Base-by-base conservation (phyloP, 2,113 vertebrate species). In the Leucopsar rothschildi region DNA sequence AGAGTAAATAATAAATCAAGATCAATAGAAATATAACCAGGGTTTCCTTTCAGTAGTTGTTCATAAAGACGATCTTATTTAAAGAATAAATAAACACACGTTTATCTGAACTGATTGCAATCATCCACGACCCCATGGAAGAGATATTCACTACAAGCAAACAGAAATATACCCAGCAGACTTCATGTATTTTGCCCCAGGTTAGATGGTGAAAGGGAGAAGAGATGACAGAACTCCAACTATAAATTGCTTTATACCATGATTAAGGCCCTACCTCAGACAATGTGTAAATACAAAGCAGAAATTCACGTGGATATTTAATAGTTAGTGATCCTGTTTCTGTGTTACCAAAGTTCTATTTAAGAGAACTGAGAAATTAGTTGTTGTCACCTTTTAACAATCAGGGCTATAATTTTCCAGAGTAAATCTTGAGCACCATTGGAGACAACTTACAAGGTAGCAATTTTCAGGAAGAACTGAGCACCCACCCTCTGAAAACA, bases 1-100 rank as follows among this genome's bases (percentile, higher is more conserved):
- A 75, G 28, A 81, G 50, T 86, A 90, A 96, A 91, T 87, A 87
- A 82, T 45, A 73, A 90, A 83, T 52, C 53, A 71, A 75, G 69
- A 88, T 91, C 78, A 59, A 82, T 3, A 66, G 50, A 77, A 78
- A 59, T 11, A 61, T 11, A 55, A 45, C 29, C 22, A 10, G 6
- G 6, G 8, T 29, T 93, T 92, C 90, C 73, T 76, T 73, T n/a
- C 27, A 31, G 42, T 78, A 70, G 56, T 4, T 37, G 15, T 40
- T 72, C 13, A 18, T 44, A 11, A 37, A 33, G 49, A 75, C 0
- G 0, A 42, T 15, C 29, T 16, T 63, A 35, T 68, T 85, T 72
- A 65, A 87, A 89, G 42, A 22, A 66, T 33, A 75, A 93, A 70
- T 5, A 86, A 73, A 59, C 44, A 49, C 20, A 6, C 1, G 9